These are phyloP conservation scores for Petrocephalus schoutedeni DNA, from an alignment of 2,797 vertebrate species.

Conservation along the genomic window DNA sequence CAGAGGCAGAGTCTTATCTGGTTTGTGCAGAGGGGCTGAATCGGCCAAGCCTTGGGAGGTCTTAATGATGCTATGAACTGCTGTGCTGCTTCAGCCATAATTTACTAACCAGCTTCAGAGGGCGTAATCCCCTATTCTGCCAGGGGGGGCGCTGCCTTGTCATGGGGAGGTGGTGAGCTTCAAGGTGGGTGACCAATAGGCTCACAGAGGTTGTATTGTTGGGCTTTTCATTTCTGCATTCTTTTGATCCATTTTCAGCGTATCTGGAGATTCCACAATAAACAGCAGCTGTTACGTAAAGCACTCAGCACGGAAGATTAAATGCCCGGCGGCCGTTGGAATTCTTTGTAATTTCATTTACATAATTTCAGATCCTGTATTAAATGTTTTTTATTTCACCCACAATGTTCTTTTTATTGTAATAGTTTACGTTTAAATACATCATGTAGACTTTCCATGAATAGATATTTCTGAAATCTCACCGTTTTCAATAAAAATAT, in stretches of 20 bases:
- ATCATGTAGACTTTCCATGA: neutral
- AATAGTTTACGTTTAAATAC: neutral
- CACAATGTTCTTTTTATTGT: neutral
- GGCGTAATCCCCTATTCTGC: conserved; percentile 8
- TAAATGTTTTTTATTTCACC: neutral
- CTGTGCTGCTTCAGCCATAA: neutral
- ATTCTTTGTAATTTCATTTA: neutral
- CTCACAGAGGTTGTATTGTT: neutral
- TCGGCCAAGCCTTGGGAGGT: conserved; percentile 1
- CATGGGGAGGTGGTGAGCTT: neutral
- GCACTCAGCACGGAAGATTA: neutral
- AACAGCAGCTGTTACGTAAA: neutral
- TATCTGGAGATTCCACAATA: neutral
- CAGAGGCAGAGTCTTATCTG: conserved; percentile 16
- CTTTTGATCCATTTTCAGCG: neutral
- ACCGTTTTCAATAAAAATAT: neutral
- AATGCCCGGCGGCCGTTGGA: neutral
- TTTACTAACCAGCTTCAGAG: conserved; percentile 17
- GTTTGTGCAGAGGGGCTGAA: conserved; percentile 7
- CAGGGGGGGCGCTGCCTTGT: neutral
- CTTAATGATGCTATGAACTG: neutral
- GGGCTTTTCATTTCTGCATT: neutral
- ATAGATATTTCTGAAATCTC: neutral
- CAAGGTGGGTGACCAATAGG: neutral
- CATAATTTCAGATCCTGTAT: neutral